Conservation (phyloP, 2,888 invertebrate genomes). For the Autographa pulchrina region DNA sequence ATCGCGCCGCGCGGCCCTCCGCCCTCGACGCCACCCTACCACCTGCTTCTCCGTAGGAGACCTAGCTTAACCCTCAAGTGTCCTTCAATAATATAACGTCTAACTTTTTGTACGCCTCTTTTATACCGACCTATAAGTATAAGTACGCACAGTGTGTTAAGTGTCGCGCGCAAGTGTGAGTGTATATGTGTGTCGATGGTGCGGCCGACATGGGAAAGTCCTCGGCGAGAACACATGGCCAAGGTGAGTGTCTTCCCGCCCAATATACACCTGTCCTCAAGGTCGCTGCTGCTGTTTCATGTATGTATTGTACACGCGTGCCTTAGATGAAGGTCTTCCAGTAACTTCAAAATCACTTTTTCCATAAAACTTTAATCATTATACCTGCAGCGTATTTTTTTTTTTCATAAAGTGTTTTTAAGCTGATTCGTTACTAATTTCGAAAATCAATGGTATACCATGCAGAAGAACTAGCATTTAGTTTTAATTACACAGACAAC, state of each 20-base stretch:
- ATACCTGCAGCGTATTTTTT: background rate
- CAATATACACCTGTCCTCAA: conserved; percentile 73
- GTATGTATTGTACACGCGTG: conserved; percentile 27
- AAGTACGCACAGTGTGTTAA: conserved; percentile 84
- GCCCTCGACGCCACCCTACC: conserved; percentile 84
- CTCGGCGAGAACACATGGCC: conserved; percentile 90
- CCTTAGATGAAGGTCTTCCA: conserved; percentile 15
- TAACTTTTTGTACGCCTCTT: conserved; percentile 88
- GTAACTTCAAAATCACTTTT: background rate
- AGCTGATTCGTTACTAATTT: no score
- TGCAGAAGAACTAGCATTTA: no score
- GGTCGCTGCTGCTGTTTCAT: conserved; percentile 62
- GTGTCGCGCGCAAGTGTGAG: conserved; percentile 82
- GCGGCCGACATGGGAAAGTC: conserved; percentile 90
- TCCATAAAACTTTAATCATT: background rate
- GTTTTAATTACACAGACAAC: no score
- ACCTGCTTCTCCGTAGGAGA: conserved; percentile 84
- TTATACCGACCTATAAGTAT: conserved; percentile 87
- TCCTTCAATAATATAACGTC: conserved; percentile 87
- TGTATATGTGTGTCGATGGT: conserved; percentile 87
- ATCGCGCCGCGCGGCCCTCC: conserved; percentile 89
- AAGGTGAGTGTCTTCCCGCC: conserved; percentile 82
- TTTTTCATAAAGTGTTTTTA: background rate
- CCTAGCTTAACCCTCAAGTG: conserved; percentile 85
- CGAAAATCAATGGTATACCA: no score